Evolutionary conservation across 2,888 invertebrate species (phyloP), one percentile per base, ranked within the genome.

Genomic region (Aplocera efformata): DNA sequence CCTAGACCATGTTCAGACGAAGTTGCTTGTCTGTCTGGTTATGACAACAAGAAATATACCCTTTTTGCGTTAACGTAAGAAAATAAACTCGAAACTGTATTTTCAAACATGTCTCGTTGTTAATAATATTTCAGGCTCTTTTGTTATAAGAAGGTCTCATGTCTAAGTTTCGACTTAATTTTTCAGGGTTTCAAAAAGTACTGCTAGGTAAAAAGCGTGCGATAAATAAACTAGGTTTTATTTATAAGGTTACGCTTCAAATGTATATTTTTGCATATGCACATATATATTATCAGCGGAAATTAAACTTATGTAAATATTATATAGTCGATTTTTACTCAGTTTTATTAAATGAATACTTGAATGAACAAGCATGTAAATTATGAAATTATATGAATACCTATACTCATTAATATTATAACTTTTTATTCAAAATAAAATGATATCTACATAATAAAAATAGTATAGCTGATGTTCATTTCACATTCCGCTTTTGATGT

Each of bases 401-500:
- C n/a, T n/a, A 42, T 45, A 45, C 27, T 31, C 32, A 32, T 32
- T 2, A 5, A 22, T 23, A 34, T 30, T 29, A 31, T 27, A 7
- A 33, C n/a, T n/a, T 17, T 17, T 2, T 5, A 17, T 17, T 17
- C 13, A 3, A 17, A 17, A 17, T 17, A 3, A n/a, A 5, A 2
- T 17, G 13, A 17, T 3, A 9, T 9, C 30, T 32, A 10, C 22
- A 10, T 32, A 30, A 10, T 21, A 6, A 3, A 33, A 33, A 32
- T 38, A 27, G 24, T 27, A 25, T 30, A 40, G 42, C 34, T 41
- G 22, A 44, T 40, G 68, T 73, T 72, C 74, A 71, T 75, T 75
- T 69, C 29, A 74, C 75, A 81, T 75, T 76, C 79, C 73, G 84
- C 84, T 84, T 82, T 81, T 57, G 71, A 61, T 81, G 79, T 82